These are phyloP conservation scores for Coecobrya sp. DNA, from an alignment of 2,888 invertebrate species.

Conservation along the genomic window DNA sequence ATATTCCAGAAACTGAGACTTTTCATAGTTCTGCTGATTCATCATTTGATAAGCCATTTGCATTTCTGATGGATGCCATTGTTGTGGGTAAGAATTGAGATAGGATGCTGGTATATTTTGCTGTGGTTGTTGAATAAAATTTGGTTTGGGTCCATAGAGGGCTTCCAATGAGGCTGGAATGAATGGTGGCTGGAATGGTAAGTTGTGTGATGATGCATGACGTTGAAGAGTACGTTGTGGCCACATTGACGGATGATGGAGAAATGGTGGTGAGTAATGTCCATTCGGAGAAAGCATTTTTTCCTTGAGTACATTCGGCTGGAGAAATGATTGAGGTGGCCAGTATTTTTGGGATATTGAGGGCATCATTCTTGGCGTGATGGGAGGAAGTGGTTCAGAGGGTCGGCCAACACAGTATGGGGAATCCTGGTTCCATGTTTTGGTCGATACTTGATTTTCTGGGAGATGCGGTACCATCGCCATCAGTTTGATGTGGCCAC, in stretches of 20 bases:
- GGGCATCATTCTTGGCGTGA: slow-evolving; percentile 64
- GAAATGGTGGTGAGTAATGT: not conserved
- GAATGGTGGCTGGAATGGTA: too few species aligned
- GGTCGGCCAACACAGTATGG: not conserved
- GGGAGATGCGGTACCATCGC: slow-evolving; percentile 64
- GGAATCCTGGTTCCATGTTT: not conserved
- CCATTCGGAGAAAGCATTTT: not conserved
- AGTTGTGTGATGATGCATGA: too few species aligned
- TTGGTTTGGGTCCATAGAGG: not conserved
- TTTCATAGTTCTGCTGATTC: not conserved
- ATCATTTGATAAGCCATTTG: not conserved
- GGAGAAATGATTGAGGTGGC: not conserved
- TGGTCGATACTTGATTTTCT: slow-evolving; percentile 46
- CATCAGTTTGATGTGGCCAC: slow-evolving; percentile 72
- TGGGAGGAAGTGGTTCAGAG: not conserved
- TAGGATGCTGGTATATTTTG: not conserved
- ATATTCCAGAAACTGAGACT: not conserved
- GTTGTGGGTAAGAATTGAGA: not conserved
- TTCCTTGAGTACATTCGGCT: not conserved
- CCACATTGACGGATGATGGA: not conserved
- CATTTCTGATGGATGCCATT: not conserved
- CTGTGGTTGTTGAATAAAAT: not conserved
- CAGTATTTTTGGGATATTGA: slow-evolving; percentile 57
- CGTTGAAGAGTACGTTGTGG: not conserved
- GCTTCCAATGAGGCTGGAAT: too few species aligned